Evolutionary conservation across 2,888 invertebrate species (phyloP), one percentile per base, ranked within the genome.

Genomic region (Azorinus chamasolen): DNA sequence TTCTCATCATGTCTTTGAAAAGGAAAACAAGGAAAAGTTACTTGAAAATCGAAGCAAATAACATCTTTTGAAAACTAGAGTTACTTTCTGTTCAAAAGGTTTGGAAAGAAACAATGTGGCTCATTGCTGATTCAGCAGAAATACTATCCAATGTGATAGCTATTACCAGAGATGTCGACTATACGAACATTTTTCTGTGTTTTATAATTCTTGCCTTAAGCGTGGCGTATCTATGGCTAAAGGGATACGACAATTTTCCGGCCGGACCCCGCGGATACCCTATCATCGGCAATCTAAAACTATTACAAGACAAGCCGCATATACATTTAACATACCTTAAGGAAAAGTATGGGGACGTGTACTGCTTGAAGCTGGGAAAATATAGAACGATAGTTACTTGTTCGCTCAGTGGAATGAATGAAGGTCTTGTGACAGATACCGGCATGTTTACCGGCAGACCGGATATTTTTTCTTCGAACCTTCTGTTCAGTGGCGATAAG

Each of bases 271-370:
- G 78, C 45, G 51, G 66, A 2, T 81, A 75, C 64, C 89, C 89
- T 0, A 25, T 89, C 5, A 66, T 86, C 50, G 87, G 87, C 20
- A 86, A 83, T 64, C 43, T 83, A 4, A 78, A 81, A 20, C 61
- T 81, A 20, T 63, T 88, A 18, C 61, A 63, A 22, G 58, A 71
- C 0, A 81, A 71, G 59, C 79, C 87, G 8, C 85, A 89, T 55
- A 81, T 87, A 8, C 74, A 68, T 22, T 68, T 90, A 50, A 82
- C 87, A 16, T 72, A 85, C 50, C 58, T 88, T 24, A 84, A 79
- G 45, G 82, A 83, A 14, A 64, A 68, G n/a, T 89, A 88, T 70
- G 90, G 90, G 1, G 83, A 88, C 70, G 69, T 88, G 10, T 88
- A 79, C 61, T 82, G 84, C 57, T 53, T 88, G n/a, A 78, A 78